phyloP scores from a whole-genome alignment of 1,140 invertebrate genomes.

The Cyclargus thomasi region DNA sequence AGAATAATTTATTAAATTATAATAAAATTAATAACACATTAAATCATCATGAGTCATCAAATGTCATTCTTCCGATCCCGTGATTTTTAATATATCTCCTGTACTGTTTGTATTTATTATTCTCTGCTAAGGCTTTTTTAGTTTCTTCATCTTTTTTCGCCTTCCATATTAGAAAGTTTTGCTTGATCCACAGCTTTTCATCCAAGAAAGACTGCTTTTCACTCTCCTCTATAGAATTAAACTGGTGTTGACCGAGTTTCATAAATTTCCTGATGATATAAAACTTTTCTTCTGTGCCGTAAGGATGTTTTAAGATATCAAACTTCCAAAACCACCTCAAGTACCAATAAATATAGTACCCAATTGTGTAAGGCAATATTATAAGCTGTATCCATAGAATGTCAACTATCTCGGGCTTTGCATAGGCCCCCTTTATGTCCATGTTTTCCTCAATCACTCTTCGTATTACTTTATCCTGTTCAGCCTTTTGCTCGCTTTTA shows the following conservation, averaged over 20 bases:
- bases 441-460: slow-evolving; percentile 92
- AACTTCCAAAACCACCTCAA: slow-evolving; percentile 88
- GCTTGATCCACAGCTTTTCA: slow-evolving; percentile 87
- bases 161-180: slow-evolving; percentile 88
- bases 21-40: slow-evolving; percentile 23
- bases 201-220: slow-evolving; percentile 85
- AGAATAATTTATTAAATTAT: slow-evolving; percentile 23
- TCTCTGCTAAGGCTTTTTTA: slow-evolving; percentile 86
- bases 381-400: slow-evolving; percentile 89
- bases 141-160: slow-evolving; percentile 87
- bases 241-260: slow-evolving; percentile 81
- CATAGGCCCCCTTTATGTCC: slow-evolving; percentile 93
- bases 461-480: slow-evolving; percentile 83
- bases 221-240: slow-evolving; percentile 82
- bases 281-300: slow-evolving; percentile 87
- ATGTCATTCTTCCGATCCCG: slow-evolving; percentile 85
- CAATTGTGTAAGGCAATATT: slow-evolving; percentile 83
- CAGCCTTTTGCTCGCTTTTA: slow-evolving; percentile 86
- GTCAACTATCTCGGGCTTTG: slow-evolving; percentile 84
- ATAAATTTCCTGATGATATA: slow-evolving; percentile 88
- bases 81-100: slow-evolving; percentile 87
- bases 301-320: slow-evolving; percentile 83
- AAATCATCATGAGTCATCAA: slow-evolving; percentile 81
- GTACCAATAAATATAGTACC: slow-evolving; percentile 84
- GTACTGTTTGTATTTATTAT: slow-evolving; percentile 86